Percentiles rank a stretch among this genome's conserved stretches.
phyloP scores from a whole-genome alignment of 2,113 vertebrate species.

The Mus pahari region DNA sequence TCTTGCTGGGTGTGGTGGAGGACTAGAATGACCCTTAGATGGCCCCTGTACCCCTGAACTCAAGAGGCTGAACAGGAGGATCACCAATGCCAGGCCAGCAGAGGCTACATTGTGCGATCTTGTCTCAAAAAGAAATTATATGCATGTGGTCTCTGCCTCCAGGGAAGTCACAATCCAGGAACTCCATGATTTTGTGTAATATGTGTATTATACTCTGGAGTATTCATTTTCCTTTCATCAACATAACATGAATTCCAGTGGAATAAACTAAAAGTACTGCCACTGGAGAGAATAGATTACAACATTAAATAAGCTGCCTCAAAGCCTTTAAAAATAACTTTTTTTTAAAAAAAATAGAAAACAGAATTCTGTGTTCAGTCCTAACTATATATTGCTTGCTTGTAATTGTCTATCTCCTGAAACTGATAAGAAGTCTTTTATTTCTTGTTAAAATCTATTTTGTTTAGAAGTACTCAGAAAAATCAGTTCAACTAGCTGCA shows the following conservation, averaged over 20 bases:
- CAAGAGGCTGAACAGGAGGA: background rate
- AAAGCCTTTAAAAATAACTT: constrained; percentile 38
- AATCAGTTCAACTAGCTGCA: background rate
- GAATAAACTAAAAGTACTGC: constrained; percentile 42
- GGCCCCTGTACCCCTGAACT: background rate
- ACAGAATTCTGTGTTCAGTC: constrained; percentile 42
- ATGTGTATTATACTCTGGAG: background rate
- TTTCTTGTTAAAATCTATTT: constrained; percentile 52
- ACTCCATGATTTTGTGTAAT: constrained; percentile 40
- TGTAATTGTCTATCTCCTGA: background rate
- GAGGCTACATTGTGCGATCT: background rate
- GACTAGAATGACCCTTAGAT: background rate
- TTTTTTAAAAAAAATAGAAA: background rate
- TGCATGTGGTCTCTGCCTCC: background rate
- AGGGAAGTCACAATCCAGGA: background rate
- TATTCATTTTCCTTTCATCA: constrained; percentile 60
- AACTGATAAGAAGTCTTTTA: constrained; percentile 35
- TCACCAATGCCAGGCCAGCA: background rate
- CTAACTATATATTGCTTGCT: constrained; percentile 34
- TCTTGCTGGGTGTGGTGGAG: background rate
- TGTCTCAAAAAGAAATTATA: background rate
- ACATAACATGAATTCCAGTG: constrained; percentile 8
- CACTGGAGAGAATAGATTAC: constrained; percentile 51
- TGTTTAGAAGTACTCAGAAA: constrained; percentile 13
- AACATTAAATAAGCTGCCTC: constrained; percentile 55